A percentile compares a stretch with the other conserved stretches of the same genome.
phyloP scores from a whole-genome alignment of 92 coral and sea anemone species.

The Bergia sp. region DNA sequence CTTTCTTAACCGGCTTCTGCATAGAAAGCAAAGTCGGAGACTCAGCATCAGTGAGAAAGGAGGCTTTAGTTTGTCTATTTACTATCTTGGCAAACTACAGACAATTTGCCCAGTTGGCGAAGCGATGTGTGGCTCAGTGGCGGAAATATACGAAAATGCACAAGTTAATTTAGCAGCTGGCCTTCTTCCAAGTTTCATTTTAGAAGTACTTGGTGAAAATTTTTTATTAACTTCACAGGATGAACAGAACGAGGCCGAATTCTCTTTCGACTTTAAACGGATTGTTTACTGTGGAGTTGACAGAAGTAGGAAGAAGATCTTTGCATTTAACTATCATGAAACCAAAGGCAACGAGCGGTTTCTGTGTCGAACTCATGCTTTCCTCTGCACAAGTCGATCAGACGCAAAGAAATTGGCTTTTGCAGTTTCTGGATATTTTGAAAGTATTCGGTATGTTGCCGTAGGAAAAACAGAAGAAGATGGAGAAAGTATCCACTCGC shows the following conservation, averaged over 20 bases:
- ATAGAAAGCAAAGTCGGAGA: conserved; percentile 2
- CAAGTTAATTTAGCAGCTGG: conserved; percentile 36
- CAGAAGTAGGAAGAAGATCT: conserved; percentile 62
- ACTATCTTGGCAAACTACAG: conserved; percentile 76
- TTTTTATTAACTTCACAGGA: conserved; percentile 34
- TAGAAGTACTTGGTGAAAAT: conserved; percentile 55
- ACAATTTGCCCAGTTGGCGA: conserved; percentile 82
- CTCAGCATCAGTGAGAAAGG: conserved; percentile 14
- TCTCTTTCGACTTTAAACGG: conserved; percentile 57
- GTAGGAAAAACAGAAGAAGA: conserved; percentile 1
- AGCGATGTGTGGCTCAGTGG: conserved; percentile 87
- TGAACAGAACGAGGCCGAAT: conserved; percentile 30
- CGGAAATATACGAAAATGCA: conserved; percentile 72
- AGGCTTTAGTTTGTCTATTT: conserved; percentile 38
- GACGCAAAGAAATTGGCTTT: conserved; percentile 65
- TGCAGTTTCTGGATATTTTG: conserved; percentile 55
- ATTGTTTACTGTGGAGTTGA: conserved; percentile 91
- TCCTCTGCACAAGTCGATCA: conserved; percentile 58
- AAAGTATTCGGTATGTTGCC: conserved; percentile 3
- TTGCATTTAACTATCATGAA: conserved; percentile 76
- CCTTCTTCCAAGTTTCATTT: conserved; percentile 53
- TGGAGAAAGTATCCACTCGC: neutral
- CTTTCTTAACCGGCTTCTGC: conserved; percentile 18
- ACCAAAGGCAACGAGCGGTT: conserved; percentile 52
- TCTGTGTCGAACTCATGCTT: conserved; percentile 69